Evolutionary conservation across 2,797 vertebrate genomes (phyloP), one percentile per base, ranked within the genome.

Genomic region (Malacoraja senta): DNA sequence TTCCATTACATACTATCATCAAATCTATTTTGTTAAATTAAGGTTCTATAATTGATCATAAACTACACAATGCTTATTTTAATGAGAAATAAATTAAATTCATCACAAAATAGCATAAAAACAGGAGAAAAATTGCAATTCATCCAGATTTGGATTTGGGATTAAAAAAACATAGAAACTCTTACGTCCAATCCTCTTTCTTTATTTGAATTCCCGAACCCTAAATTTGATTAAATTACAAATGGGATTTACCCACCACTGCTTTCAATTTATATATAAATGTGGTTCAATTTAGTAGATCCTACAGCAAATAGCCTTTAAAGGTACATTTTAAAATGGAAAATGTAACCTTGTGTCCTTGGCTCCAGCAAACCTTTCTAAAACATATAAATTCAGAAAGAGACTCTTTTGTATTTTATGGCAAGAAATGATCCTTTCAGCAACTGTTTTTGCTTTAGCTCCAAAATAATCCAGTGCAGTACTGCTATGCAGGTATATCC

Each of bases 181-280:
- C 84, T 88, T 24, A 8, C n/a, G 68, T 88, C 84, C 84, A 88
- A 88, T 35, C 63, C 63, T 68, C 61, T 65, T 65, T 88, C 61
- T 88, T 88, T 63, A 15, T 68, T 32, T 88, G 84, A 68, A 88
- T 88, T 88, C 84, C 61, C 84, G n/a, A 88, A 88, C 17, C 63
- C 63, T 63, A 88, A 88, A 88, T 32, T 88, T 68, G 61, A 88
- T 35, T 68, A 88, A 88, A 88, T 88, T n/a, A 68, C 84, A 88
- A 88, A 88, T 88, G 84, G 61, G 84, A 68, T 88, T 88, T 88
- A 88, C 84, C 63, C 84, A 88, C 84, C 84, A 88, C 84, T 88
- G 84, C 84, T 88, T 88, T 63, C 63, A 88, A 88, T 88, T 88
- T 88, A 88, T 88, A 88, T 68, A 68, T 88, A 88, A 88, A 88